Percentiles rank a stretch among this genome's conserved stretches.
These are phyloP conservation scores for Platycercus adscitus DNA, from an alignment of 2,113 vertebrate genomes.

Conservation along the genomic window DNA sequence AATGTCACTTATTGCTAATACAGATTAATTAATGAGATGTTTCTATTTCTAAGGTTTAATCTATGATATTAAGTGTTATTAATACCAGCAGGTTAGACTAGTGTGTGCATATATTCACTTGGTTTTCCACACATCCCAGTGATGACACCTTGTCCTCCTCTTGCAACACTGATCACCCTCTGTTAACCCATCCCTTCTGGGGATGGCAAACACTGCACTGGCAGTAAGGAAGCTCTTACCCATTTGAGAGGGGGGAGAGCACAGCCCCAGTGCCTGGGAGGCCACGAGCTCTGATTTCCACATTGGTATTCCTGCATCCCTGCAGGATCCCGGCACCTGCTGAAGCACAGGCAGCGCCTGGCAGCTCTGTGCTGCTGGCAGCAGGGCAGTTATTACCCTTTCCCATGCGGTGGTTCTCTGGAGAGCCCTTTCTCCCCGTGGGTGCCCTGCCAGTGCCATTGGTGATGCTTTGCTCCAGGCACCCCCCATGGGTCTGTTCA, in stretches of 20 bases:
- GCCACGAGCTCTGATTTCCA: not conserved
- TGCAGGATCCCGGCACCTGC: not conserved
- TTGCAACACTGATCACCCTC: not conserved
- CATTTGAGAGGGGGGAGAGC: not conserved
- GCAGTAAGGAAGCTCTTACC: not conserved
- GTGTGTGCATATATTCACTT: not conserved
- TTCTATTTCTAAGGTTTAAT: constrained; percentile 5
- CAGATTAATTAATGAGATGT: not conserved
- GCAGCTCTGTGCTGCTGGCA: not conserved
- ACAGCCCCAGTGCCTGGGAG: accelerated
- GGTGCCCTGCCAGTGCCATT: accelerated
- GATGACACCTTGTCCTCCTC: not conserved
- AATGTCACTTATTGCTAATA: not conserved
- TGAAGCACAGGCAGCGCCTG: not conserved
- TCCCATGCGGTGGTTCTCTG: accelerated
- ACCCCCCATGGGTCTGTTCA: accelerated
- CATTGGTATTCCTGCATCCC: not conserved
- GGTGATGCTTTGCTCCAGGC: not conserved
- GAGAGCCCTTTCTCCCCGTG: not conserved
- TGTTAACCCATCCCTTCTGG: not conserved
- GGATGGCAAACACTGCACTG: not conserved
- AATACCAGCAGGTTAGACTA: not conserved
- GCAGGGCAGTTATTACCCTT: not conserved
- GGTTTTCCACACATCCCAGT: not conserved
- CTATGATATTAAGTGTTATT: not conserved